A percentile compares a stretch with the other conserved stretches of the same genome.
These are phyloP conservation scores for Mola mola DNA, from an alignment of 2,113 vertebrate species.

Conservation along the genomic window DNA sequence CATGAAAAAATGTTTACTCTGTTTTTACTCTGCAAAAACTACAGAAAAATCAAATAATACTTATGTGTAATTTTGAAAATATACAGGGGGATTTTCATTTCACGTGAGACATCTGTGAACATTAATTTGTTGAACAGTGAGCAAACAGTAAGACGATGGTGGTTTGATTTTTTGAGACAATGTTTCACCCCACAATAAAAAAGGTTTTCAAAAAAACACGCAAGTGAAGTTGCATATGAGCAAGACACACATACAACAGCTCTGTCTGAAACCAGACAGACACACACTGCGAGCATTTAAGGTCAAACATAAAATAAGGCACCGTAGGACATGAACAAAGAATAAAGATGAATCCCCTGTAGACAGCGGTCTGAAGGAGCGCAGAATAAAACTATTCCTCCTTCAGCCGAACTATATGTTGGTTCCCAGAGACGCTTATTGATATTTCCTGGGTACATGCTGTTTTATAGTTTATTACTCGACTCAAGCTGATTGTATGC, in stretches of 20 bases:
- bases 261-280: conserved; percentile 11
- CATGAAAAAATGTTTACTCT: too few relatives aligned
- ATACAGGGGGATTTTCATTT: too few relatives aligned
- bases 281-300: conserved; percentile 24
- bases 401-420: conserved; percentile 32
- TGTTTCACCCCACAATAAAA: not conserved
- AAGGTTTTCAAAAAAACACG: not conserved
- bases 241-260: not conserved
- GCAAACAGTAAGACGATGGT: too few relatives aligned
- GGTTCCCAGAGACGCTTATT: conserved; percentile 62
- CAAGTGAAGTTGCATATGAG: not conserved
- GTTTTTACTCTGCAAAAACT: too few relatives aligned
- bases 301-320: conserved; percentile 36
- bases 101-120: too few relatives aligned
- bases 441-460: conserved; percentile 63
- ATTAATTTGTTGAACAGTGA: too few relatives aligned
- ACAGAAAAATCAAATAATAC: too few relatives aligned
- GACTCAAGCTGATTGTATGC: conserved; percentile 46
- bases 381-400: conserved; percentile 41
- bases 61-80: too few relatives aligned
- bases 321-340: conserved; percentile 35
- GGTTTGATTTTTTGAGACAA: not conserved
- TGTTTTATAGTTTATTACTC: conserved; percentile 41
- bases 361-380: conserved; percentile 9
- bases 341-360: conserved; percentile 38